phyloP scores from a whole-genome alignment of 2,888 invertebrate species.

The Mechanitis mazaeus region DNA sequence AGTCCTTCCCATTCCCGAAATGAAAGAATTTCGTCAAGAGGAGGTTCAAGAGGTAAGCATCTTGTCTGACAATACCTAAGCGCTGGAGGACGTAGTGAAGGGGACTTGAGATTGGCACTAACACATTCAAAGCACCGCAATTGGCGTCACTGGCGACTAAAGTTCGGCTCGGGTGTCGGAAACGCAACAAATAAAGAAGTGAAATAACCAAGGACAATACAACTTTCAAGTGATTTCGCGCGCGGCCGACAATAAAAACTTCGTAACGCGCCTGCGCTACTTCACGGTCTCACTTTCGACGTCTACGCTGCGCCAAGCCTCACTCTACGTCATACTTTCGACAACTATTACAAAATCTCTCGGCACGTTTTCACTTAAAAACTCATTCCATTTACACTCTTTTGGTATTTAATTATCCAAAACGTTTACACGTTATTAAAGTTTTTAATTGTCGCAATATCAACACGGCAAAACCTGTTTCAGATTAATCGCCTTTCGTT shows the following conservation, averaged over 20 bases:
- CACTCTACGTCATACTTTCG: constrained; percentile 64
- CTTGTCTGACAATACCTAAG: constrained; percentile 37
- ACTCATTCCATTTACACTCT: constrained; percentile 35
- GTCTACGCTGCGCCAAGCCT: constrained; percentile 52
- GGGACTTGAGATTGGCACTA: constrained; percentile 48
- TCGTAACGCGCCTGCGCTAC: constrained; percentile 74
- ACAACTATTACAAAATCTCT: constrained; percentile 65
- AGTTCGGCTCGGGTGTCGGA: constrained; percentile 68
- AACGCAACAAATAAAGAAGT: constrained; percentile 73
- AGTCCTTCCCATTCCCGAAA: no score
- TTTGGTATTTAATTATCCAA: constrained; percentile 27
- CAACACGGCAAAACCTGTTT: constrained; percentile 10
- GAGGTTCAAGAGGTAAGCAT: constrained; percentile 26
- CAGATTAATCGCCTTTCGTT: constrained; percentile 7
- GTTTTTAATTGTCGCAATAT: constrained; percentile 22
- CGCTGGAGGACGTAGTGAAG: constrained; percentile 54
- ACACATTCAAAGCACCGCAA: constrained; percentile 50
- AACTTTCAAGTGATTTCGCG: constrained; percentile 77
- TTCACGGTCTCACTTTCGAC: constrained; percentile 73
- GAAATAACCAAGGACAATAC: constrained; percentile 76
- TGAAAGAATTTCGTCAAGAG: constrained; percentile 28
- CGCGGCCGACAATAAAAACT: constrained; percentile 75
- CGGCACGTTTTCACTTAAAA: constrained; percentile 57
- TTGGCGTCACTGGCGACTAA: constrained; percentile 57
- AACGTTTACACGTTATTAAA: constrained; percentile 19